A percentile compares a stretch with the other conserved stretches of the same genome.
Evolutionary conservation across 2,888 invertebrate genomes (phyloP).

Genomic region (Ophion ellenae): DNA sequence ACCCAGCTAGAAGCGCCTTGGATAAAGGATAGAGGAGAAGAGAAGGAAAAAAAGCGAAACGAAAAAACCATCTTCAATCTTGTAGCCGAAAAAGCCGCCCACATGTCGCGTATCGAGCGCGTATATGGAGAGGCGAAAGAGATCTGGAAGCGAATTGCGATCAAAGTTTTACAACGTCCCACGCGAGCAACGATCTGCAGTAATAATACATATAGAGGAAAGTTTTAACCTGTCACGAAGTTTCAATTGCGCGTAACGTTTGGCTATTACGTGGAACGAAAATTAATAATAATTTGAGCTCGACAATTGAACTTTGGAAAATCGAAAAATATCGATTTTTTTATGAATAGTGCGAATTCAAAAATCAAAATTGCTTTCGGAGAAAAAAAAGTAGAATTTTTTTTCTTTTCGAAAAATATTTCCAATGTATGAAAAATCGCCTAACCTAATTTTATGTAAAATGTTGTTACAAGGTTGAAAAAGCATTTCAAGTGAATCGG

Average conservation of each 20-base stretch:
- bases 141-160: background rate
- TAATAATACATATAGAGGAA: no score
- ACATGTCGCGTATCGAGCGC: constrained; percentile 49
- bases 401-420: no score
- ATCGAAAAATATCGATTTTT: background rate
- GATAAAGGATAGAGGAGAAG: constrained; percentile 22
- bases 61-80: constrained; percentile 37
- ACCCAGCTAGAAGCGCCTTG: constrained; percentile 58
- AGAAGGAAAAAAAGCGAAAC: constrained; percentile 17
- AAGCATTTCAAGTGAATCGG: no score
- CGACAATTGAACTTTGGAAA: no score
- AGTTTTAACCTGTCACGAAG: no score
- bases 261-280: no score
- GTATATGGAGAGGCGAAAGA: background rate
- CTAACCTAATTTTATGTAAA: no score
- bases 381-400: no score
- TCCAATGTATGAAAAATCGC: no score
- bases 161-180: background rate
- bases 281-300: no score
- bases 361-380: background rate
- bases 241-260: no score
- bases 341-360: background rate
- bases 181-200: background rate
- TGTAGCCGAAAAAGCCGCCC: constrained; percentile 56
- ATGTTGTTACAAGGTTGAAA: no score